phyloP scores from a whole-genome alignment of 1,140 invertebrate genomes.

The Hyles euphorbiae region DNA sequence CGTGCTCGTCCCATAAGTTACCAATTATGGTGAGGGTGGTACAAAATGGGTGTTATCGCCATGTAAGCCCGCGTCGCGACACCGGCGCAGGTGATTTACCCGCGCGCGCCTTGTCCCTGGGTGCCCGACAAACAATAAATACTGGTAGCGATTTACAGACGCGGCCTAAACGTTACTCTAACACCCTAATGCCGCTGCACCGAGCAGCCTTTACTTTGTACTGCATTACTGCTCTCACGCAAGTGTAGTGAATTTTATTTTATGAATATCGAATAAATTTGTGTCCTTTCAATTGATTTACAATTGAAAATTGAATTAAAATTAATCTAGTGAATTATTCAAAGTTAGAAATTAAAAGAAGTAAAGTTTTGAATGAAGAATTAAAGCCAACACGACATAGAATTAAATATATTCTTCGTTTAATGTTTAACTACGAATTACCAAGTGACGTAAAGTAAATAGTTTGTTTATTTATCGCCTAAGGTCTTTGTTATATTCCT shows the following conservation, averaged over 20 bases:
- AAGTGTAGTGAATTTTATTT: too few species aligned
- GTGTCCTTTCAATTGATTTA: too few species aligned
- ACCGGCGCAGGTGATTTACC: conserved; percentile 20
- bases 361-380: too few species aligned
- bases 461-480: neutral
- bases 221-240: conserved; percentile 23
- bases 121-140: conserved; percentile 41
- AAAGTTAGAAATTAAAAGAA: too few species aligned
- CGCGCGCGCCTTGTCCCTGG: conserved; percentile 14
- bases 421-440: too few species aligned
- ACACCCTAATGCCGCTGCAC: conserved; percentile 6
- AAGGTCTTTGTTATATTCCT: conserved; percentile 1
- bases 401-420: too few species aligned
- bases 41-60: conserved; percentile 16
- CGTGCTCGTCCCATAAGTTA: neutral
- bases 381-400: too few species aligned
- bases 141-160: conserved; percentile 46
- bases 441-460: neutral
- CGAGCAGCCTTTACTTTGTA: conserved; percentile 16
- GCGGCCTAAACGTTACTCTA: conserved; percentile 32
- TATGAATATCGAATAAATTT: too few species aligned
- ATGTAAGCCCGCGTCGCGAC: conserved; percentile 13
- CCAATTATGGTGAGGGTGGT: conserved; percentile 11
- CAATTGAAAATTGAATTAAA: too few species aligned
- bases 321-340: too few species aligned